These are phyloP conservation scores for Diorhabda carinulata DNA, from an alignment of 1,140 invertebrate genomes.

Conservation along the genomic window DNA sequence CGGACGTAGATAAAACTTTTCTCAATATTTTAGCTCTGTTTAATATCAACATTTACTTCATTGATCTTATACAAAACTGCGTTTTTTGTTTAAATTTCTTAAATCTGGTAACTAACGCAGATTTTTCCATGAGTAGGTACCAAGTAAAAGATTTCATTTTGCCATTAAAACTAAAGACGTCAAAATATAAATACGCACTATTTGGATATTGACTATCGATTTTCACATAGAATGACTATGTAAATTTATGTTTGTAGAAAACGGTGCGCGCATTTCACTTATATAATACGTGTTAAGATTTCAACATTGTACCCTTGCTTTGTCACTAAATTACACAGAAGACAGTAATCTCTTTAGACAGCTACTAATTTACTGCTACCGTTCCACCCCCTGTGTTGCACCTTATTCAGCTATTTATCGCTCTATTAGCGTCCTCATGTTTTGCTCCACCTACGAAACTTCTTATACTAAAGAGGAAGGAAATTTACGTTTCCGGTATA, in stretches of 20 bases:
- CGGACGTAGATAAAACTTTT: no score
- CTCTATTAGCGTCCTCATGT: conserved; percentile 20
- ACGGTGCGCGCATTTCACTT: conserved; percentile 6
- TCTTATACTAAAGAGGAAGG: neutral
- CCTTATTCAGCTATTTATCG: conserved; percentile 25
- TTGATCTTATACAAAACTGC: no score
- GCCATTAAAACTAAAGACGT: no score
- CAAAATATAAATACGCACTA: no score
- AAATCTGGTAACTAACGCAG: no score
- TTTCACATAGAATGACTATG: no score
- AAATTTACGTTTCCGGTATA: neutral
- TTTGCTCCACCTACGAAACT: conserved; percentile 9
- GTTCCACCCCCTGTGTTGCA: conserved; percentile 14
- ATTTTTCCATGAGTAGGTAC: no score
- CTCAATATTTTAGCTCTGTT: no score
- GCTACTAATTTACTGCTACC: conserved; percentile 30
- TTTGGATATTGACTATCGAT: no score
- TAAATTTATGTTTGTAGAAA: neutral
- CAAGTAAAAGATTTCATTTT: no score
- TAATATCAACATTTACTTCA: no score
- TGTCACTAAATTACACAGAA: conserved; percentile 35
- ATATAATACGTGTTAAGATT: conserved; percentile 31
- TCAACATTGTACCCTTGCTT: conserved; percentile 32
- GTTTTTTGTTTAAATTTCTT: no score
- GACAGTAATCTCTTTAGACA: conserved; percentile 32